Evolutionary conservation across 2,888 invertebrate genomes (phyloP).

Genomic region (Rapana venosa): DNA sequence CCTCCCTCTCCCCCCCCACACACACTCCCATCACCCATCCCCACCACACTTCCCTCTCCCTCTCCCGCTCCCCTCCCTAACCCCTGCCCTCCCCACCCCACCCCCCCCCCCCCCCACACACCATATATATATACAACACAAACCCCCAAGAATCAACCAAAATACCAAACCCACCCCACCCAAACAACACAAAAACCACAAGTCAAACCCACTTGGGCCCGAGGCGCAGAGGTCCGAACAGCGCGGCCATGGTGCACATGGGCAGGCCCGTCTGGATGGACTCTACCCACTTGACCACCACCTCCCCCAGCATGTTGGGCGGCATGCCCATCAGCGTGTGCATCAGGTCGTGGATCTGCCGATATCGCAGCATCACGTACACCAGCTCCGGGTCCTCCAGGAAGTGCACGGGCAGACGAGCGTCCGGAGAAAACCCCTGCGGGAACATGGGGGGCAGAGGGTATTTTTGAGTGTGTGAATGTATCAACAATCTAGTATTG

Average conservation of each 20-base stretch:
- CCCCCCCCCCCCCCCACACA: no score
- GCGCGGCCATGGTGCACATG: slow-evolving; percentile 95
- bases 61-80: neutral
- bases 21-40: no score
- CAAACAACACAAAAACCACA: no score
- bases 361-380: slow-evolving; percentile 97
- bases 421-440: slow-evolving; percentile 94
- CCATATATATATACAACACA: no score
- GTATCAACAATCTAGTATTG: no score
- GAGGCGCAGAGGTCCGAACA: slow-evolving; percentile 93
- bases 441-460: neutral
- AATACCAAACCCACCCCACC: no score
- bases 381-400: slow-evolving; percentile 92
- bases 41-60: no score
- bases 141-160: no score
- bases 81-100: neutral
- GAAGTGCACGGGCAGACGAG: slow-evolving; percentile 92
- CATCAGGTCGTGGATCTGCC: slow-evolving; percentile 96
- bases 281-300: slow-evolving; percentile 98
- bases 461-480: no score
- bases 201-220: slow-evolving; percentile 85
- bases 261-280: slow-evolving; percentile 95
- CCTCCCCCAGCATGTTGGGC: slow-evolving; percentile 83
- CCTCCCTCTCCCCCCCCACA: no score
- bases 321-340: slow-evolving; percentile 94